A percentile compares a stretch with the other conserved stretches of the same genome.
Evolutionary conservation across 2,797 vertebrate species (phyloP).

Genomic region (Sylvilagus floridanus): DNA sequence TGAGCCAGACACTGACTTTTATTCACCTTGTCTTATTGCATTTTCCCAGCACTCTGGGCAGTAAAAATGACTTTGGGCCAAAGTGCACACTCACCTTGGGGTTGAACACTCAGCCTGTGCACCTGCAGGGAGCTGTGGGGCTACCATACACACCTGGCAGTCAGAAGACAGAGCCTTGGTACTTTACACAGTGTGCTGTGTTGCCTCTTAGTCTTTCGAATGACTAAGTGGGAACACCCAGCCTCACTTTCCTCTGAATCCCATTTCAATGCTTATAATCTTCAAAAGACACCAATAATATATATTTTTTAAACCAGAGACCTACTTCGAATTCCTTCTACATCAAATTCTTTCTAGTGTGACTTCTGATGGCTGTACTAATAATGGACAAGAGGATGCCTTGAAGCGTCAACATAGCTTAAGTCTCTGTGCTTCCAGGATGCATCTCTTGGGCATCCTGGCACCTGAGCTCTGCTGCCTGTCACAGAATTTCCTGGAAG

Average conservation of each 20-base stretch:
- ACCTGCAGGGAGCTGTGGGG: too few species aligned
- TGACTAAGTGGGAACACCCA: background rate
- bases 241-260: background rate
- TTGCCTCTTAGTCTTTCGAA: background rate
- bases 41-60: background rate
- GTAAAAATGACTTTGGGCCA: background rate
- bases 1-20: background rate
- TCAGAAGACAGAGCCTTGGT: background rate
- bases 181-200: background rate
- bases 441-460: background rate
- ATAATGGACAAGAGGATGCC: background rate
- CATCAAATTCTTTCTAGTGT: background rate
- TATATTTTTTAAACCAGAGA: background rate
- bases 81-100: background rate
- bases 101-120: background rate
- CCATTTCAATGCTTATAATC: background rate
- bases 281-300: background rate
- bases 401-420: background rate
- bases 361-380: background rate
- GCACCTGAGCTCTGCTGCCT: background rate
- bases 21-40: background rate
- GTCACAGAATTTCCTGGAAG: background rate
- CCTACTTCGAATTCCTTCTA: background rate
- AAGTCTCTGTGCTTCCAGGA: background rate
- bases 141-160: fast-evolving